Evolutionary conservation across 2,797 vertebrate species (phyloP).

Genomic region (Huso huso): DNA sequence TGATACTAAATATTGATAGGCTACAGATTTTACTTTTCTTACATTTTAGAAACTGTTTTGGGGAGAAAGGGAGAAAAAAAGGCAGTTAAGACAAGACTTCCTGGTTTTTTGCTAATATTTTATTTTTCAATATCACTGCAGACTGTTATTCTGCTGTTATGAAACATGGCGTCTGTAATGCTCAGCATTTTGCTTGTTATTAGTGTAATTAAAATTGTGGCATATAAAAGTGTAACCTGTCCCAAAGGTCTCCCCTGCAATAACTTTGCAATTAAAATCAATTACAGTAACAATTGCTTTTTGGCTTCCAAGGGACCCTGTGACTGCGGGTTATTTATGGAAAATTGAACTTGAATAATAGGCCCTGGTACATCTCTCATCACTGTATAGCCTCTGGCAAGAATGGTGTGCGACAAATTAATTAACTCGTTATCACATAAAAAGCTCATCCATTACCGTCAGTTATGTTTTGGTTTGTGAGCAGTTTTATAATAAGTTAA

Average conservation of each 20-base stretch:
- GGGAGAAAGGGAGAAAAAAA: too few relatives aligned
- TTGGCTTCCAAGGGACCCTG: background rate
- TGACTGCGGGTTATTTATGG: slow-evolving; percentile 7
- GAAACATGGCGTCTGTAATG: background rate
- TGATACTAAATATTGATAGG: too few relatives aligned
- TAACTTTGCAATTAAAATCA: slow-evolving; percentile 9
- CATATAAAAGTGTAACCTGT: slow-evolving; percentile 11
- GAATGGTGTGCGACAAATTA: slow-evolving; percentile 8
- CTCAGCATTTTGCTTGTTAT: slow-evolving; percentile 1
- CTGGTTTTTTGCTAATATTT: too few relatives aligned
- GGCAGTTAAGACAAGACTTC: too few relatives aligned
- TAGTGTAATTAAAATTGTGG: slow-evolving; percentile 10
- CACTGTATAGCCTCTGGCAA: slow-evolving; percentile 6
- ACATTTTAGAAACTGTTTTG: too few relatives aligned
- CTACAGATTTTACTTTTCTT: too few relatives aligned
- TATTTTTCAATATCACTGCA: background rate
- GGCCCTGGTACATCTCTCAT: background rate
- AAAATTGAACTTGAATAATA: slow-evolving; percentile 9
- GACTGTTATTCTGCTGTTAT: background rate
- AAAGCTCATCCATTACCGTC: slow-evolving; percentile 7
- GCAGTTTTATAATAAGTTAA: background rate
- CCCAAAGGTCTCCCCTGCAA: slow-evolving; percentile 7
- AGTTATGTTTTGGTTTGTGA: slow-evolving; percentile 8
- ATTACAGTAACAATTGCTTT: slow-evolving; percentile 7
- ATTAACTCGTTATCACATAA: slow-evolving; percentile 7